These are phyloP conservation scores for Agrotis exclamationis DNA, from an alignment of 2,888 invertebrate genomes.

Conservation along the genomic window DNA sequence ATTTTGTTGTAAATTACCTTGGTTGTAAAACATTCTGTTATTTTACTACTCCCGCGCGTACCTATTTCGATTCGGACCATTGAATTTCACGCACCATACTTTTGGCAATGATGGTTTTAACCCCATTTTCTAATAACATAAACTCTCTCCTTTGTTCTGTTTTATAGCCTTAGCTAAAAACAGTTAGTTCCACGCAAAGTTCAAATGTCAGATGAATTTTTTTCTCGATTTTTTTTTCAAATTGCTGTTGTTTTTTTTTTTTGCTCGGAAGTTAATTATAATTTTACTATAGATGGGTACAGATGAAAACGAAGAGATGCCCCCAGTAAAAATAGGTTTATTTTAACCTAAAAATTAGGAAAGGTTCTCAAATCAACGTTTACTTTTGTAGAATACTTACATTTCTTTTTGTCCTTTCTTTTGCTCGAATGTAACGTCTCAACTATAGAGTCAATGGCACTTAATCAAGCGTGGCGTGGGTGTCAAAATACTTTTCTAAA, in stretches of 20 bases:
- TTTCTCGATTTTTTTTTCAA: too few relatives aligned
- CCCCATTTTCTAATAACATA: neutral
- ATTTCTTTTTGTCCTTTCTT: neutral
- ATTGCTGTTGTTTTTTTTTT: too few relatives aligned
- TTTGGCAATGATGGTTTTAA: neutral
- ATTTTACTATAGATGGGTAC: too few relatives aligned
- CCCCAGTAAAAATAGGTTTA: too few relatives aligned
- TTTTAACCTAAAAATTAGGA: too few relatives aligned
- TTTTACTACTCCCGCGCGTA: neutral
- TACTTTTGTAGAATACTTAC: too few relatives aligned
- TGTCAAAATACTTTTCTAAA: neutral
- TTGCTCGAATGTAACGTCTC: neutral
- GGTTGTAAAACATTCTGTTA: neutral
- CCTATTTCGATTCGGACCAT: neutral
- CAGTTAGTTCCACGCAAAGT: slow-evolving; percentile 7
- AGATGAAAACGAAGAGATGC: too few relatives aligned
- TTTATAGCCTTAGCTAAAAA: neutral
- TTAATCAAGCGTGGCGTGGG: neutral
- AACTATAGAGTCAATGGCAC: neutral
- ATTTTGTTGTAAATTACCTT: neutral
- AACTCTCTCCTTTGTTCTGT: neutral
- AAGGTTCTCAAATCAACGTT: too few relatives aligned
- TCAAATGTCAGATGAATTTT: slow-evolving; percentile 32
- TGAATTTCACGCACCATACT: neutral
- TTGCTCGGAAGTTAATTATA: too few relatives aligned